Evolutionary conservation across 1,140 invertebrate species (phyloP), one percentile per base, ranked within the genome.

Genomic region (Apis mellifera): DNA sequence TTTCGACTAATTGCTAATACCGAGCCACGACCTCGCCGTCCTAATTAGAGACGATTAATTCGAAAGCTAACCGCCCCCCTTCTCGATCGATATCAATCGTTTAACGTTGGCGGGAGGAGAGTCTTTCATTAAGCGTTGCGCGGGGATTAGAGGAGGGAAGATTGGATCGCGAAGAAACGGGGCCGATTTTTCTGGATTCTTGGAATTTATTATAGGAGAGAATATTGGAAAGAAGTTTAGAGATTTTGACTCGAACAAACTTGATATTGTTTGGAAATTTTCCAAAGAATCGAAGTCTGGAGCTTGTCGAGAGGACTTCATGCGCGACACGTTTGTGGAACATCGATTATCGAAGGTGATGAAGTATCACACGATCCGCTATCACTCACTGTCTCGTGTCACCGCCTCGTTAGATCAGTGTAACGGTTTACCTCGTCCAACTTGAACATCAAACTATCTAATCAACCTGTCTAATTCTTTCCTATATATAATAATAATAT

Each of bases 11-110:
- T 92, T 92, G 89, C 89, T 84, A 83, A 85, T 82, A 60, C 64
- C 7, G 23, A 72, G 7, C 62, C 87, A 84, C 86, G 72, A 78
- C 80, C 80, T 86, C 87, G 77, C 83, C 57, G 32, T 42, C 86
- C 86, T 92, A 92, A 92, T 91, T 92, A 89, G 86, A 92, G 87
- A 88, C 89, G 88, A 92, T 92, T 90, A 92, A 92, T 92, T 90
- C 90, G 76, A 82, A 86, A 86, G 65, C 74, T 83, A 75, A 79
- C 77, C n/a, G n/a, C 73, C 42, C 64, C 9, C 23, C 21, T n/a
- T n/a, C 3, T 60, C 84, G 82, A 82, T 85, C 83, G 77, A 85
- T 88, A 79, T 86, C 79, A 79, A 79, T 76, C 77, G 82, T 88
- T 79, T 82, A 86, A 57, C 75, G 75, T 75, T 68, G 52, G 60